Evolutionary conservation across 1,140 invertebrate genomes (phyloP).

Genomic region (Capitella teleta): DNA sequence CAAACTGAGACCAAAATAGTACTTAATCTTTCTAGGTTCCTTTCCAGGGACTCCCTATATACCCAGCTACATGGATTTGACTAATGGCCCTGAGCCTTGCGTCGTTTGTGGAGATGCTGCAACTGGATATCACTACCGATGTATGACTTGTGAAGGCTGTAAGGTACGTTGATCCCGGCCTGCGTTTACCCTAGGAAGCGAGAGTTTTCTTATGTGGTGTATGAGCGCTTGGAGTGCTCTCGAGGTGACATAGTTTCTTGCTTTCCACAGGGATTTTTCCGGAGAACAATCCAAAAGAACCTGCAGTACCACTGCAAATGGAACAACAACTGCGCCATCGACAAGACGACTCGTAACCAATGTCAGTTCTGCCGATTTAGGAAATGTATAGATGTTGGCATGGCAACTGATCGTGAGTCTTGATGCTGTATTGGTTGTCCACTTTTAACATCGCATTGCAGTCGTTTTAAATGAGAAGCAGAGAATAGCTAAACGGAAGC

Average conservation of each 20-base stretch:
- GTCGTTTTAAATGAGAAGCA: constrained; percentile 41
- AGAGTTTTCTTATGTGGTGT: too few relatives aligned
- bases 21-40: too few relatives aligned
- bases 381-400: constrained; percentile 97
- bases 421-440: neutral
- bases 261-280: constrained; percentile 94
- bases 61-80: constrained; percentile 35
- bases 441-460: constrained; percentile 9
- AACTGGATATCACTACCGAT: constrained; percentile 43
- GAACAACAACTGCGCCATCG: constrained; percentile 87
- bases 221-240: too few relatives aligned
- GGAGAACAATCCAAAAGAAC: constrained; percentile 92
- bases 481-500: constrained; percentile 35
- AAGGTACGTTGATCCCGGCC: constrained; percentile 30
- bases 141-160: constrained; percentile 42
- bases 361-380: constrained; percentile 99
- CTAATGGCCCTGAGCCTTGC: constrained; percentile 36
- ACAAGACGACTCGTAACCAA: constrained; percentile 55
- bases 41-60: constrained; percentile 27
- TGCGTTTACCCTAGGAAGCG: neutral
- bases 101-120: constrained; percentile 41
- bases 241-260: too few relatives aligned
- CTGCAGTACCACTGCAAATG: constrained; percentile 93
- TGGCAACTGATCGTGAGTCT: constrained; percentile 86
- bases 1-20: too few relatives aligned